Evolutionary conservation across 2,888 invertebrate species (phyloP), one percentile per base, ranked within the genome.

Genomic region (Caenorhabditis drosophilae): DNA sequence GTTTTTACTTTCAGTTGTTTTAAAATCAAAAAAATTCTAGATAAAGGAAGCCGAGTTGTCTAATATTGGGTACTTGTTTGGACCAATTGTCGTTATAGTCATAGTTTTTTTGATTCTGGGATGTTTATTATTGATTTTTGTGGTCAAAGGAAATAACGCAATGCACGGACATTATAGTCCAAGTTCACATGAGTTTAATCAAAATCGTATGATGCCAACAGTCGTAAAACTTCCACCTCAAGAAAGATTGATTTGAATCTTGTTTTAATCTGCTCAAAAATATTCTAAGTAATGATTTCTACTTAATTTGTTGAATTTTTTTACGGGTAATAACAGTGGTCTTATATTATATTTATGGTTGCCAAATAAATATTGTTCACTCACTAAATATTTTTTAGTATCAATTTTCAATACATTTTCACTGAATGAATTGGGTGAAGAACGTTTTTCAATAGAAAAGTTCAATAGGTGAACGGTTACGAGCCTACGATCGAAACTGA

Each of bases 91-190:
- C 7, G 81, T 69, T 1, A 48, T 71, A 6, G 53, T 81, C 4
- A 51, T 79, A 9, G 77, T 80, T 2, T 64, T 78, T 15, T 61
- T 67, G 40, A 62, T 82, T 7, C 66, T 80, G 16, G 79, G 79
- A 40, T 78, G 77, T 38, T 58, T 74, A 38, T 72, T 81, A 2
- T 73, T 81, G 12, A 59, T 79, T 48, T 73, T 81, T 55, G 80
- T 80, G 4, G 58, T 72, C 36, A 64, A 69, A 20, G 77, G 73
- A 22, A 79, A 79, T 46, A 66, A 79, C 2, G 79, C 81, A 11
- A 71, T 74, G 53, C 81, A 81, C 47, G 81, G 81, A 18, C 76
- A 77, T 59, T 78, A 78, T 50, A 74, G 74, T 31, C 78, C 78
- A 12, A 73, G 73, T 44, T 64, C 75, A 26, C 75, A 76, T 23